Evolutionary conservation across 2,797 vertebrate species (phyloP).

Genomic region (Vultur gryphus): DNA sequence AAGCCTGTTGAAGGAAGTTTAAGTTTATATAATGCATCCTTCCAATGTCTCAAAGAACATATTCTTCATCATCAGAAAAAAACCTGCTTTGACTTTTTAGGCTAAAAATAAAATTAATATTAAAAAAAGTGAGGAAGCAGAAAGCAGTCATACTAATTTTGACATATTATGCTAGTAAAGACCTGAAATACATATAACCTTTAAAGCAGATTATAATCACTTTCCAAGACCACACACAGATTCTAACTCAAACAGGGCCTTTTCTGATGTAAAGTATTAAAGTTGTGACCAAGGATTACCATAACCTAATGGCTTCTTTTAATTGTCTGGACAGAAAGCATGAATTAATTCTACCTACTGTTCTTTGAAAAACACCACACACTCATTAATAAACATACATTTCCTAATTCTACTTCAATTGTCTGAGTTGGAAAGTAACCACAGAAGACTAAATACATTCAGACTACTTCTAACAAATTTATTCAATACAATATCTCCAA

Average conservation of each 20-base stretch:
- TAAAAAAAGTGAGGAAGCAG: not conserved
- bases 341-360: not conserved
- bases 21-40: not conserved
- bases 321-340: not conserved
- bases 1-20: not conserved
- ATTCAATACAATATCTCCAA: not conserved
- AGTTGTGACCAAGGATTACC: not conserved
- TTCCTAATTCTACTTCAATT: not conserved
- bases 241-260: not conserved
- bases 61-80: not conserved
- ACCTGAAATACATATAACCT: not conserved
- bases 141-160: not conserved
- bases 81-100: not conserved
- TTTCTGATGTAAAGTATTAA: not conserved
- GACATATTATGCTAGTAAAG: not conserved
- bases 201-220: not conserved
- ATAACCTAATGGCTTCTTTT: not conserved
- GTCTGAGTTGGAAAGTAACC: not conserved
- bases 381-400: not conserved
- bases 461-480: not conserved
- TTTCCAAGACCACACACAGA: not conserved
- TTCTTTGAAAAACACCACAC: not conserved
- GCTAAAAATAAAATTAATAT: not conserved
- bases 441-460: not conserved
- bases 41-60: not conserved